Evolutionary conservation across 2,797 vertebrate genomes (phyloP).

Genomic region (Paratrypauchen microcephalus): DNA sequence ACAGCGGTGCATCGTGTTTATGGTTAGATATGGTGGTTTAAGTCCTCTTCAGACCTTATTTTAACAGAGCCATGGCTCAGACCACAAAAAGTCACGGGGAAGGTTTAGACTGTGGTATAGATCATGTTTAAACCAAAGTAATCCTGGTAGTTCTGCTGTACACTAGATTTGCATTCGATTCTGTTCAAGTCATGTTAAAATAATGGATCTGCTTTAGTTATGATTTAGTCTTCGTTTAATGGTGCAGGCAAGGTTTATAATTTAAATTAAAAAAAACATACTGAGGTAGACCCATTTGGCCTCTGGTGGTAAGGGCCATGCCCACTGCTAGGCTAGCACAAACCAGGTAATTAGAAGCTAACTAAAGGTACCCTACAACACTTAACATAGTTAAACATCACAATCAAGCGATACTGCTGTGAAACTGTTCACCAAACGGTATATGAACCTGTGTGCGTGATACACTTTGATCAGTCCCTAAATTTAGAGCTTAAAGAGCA

Average conservation of each 20-base stretch:
- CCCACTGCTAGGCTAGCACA: neutral
- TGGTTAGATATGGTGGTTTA: neutral
- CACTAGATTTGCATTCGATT: neutral
- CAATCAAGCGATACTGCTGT: neutral
- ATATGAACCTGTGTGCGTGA: neutral
- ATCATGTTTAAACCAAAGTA: neutral
- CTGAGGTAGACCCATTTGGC: neutral
- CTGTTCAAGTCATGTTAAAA: neutral
- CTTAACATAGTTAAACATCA: neutral
- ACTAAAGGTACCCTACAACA: neutral
- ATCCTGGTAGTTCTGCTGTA: neutral
- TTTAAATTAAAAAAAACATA: neutral
- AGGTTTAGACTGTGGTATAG: neutral
- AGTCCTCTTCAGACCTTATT: neutral
- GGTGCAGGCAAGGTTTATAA: neutral
- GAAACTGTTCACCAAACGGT: neutral
- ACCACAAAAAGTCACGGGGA: too few species aligned
- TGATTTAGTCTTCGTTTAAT: neutral
- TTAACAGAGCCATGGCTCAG: neutral
- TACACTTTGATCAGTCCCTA: neutral
- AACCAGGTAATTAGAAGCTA: neutral
- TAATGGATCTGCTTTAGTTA: neutral
- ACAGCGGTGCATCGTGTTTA: neutral
- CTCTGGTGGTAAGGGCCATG: neutral
- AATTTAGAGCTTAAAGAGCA: conserved; percentile 35